phyloP scores from a whole-genome alignment of 1,140 invertebrate genomes.

The Pararge aegeria region DNA sequence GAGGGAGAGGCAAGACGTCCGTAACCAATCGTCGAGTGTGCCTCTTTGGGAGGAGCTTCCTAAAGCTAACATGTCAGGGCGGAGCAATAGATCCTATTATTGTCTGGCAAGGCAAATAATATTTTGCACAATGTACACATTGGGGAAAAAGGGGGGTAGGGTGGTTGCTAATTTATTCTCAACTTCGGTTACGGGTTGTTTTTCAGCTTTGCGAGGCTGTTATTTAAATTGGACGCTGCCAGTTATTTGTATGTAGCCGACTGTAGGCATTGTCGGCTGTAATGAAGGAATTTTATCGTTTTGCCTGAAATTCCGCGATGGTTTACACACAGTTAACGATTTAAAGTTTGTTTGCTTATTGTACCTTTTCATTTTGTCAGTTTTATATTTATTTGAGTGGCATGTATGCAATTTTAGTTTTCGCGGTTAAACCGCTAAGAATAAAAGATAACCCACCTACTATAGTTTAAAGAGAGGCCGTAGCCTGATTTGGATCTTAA shows the following conservation, averaged over 20 bases:
- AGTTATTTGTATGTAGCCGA: slow-evolving; percentile 75
- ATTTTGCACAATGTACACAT: slow-evolving; percentile 79
- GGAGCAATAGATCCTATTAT: slow-evolving; percentile 76
- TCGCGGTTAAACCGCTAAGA: too few species aligned
- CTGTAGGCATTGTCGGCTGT: slow-evolving; percentile 63
- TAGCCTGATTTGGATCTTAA: too few species aligned
- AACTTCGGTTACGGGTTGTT: slow-evolving; percentile 78
- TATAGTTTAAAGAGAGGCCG: too few species aligned
- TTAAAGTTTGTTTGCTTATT: slow-evolving; percentile 18
- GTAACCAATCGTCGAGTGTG: slow-evolving; percentile 49
- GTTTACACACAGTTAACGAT: slow-evolving; percentile 16
- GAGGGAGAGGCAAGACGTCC: slow-evolving; percentile 34
- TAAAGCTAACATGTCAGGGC: slow-evolving; percentile 77
- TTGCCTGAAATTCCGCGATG: slow-evolving; percentile 27
- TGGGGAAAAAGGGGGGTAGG: slow-evolving; percentile 59
- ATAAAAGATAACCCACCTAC: too few species aligned
- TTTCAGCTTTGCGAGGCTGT: slow-evolving; percentile 78
- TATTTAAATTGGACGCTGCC: slow-evolving; percentile 75
- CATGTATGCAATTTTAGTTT: background rate
- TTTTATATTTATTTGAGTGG: background rate
- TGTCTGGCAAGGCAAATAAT: slow-evolving; percentile 78
- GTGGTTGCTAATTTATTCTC: slow-evolving; percentile 76
- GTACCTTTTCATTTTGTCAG: background rate
- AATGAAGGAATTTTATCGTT: slow-evolving; percentile 68
- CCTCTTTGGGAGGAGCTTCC: slow-evolving; percentile 50